Evolutionary conservation across 2,113 vertebrate genomes (phyloP), one percentile per base, ranked within the genome.

Genomic region (Gulo gulo): DNA sequence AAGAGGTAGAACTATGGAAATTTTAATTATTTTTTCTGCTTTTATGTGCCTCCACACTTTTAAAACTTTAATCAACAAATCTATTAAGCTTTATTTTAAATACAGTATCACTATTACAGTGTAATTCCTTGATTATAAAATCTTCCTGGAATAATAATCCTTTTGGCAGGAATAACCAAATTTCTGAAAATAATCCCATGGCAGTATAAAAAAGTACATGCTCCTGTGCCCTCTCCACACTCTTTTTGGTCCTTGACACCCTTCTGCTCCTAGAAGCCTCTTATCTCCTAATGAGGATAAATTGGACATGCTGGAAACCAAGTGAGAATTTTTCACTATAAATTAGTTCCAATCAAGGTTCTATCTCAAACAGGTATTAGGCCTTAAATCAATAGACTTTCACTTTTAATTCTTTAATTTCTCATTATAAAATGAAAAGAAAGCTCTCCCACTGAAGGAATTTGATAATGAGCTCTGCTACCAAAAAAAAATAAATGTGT

Each of bases 361-460:
- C 23, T 76, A 4, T 74, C 36, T 94, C 84, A 83, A 83, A 45
- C 8, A 94, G 59, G 3, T 59, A 45, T 59, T 73, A 39, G 57
- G 34, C 31, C 50, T 89, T 89, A 79, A 83, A 63, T 97, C 78
- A 79, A 65, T 73, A 39, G 26, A 39, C 31, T 61, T 89, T 45
- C 69, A 94, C 5, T 83, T 90, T 79, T 74, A 87, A 39, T 94
- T 88, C 23, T 63, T 88, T 42, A 96, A 79, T 86, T 93, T 95
- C 47, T 95, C 21, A 45, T 55, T 94, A 61, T 73, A n/a, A 90
- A 73, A 94, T 97, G 13, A 42, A 93, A 91, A 36, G 65, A 39
- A 69, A 73, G 0, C 16, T 81, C 45, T 79, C 18, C 3, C 20
- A 79, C 36, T 36, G 12, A 71, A 88, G 59, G 3, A 69, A 81